These are phyloP conservation scores for Lipotes vexillifer DNA, from an alignment of 2,113 vertebrate species.

Conservation along the genomic window DNA sequence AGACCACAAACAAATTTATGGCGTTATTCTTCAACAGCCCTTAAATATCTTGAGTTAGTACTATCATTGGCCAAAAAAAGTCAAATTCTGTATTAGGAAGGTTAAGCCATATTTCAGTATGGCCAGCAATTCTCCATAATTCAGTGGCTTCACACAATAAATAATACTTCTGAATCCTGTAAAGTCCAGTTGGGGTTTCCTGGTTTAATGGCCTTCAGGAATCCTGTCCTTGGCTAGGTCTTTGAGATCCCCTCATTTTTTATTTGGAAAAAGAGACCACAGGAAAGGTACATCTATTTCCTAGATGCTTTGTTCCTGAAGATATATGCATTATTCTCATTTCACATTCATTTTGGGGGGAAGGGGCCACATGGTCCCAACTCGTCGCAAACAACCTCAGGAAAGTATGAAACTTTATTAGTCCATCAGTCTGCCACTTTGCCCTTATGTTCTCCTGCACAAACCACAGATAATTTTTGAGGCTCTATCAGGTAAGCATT, in stretches of 20 bases:
- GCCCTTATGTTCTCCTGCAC: not conserved
- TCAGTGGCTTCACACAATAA: not conserved
- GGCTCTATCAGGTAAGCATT: not conserved
- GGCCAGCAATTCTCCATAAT: not conserved
- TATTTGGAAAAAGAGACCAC: not conserved
- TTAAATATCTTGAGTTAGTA: not conserved
- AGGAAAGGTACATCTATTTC: not conserved
- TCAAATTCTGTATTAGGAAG: not conserved
- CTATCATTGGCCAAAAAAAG: not conserved
- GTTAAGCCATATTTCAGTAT: not conserved
- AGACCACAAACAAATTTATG: not conserved
- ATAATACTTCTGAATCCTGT: not conserved
- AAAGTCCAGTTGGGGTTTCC: not conserved
- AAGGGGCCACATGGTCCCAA: not conserved
- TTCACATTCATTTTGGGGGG: not conserved
- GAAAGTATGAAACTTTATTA: not conserved
- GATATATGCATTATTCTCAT: not conserved
- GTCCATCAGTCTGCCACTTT: not conserved
- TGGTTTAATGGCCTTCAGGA: not conserved
- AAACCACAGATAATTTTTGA: constrained; percentile 33
- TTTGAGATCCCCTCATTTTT: not conserved
- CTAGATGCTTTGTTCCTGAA: not conserved
- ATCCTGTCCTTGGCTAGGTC: not conserved
- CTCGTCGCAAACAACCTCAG: not conserved
- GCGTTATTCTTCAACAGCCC: not conserved